Conservation (phyloP, 2,113 vertebrate genomes). For the Regulus satrapa region DNA sequence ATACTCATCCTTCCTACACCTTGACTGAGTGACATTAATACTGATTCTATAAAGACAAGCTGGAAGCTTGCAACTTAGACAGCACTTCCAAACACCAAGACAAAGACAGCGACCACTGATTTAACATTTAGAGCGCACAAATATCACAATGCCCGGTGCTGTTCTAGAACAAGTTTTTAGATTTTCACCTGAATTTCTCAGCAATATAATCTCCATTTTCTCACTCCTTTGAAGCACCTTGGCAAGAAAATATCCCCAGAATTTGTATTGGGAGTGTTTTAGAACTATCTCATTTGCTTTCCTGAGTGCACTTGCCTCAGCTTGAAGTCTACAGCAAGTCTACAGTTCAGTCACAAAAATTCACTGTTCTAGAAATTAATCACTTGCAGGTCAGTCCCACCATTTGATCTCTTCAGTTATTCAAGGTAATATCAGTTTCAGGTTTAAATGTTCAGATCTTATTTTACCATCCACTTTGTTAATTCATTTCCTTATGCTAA, state of each 20-base stretch:
- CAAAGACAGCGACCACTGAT: not conserved
- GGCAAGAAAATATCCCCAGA: constrained; percentile 46
- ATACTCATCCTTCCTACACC: not conserved
- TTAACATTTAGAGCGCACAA: not conserved
- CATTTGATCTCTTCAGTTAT: not conserved
- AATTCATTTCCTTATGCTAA: not conserved
- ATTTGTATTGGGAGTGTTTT: not conserved
- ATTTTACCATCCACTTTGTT: not conserved
- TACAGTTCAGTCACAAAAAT: not conserved
- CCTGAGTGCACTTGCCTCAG: not conserved
- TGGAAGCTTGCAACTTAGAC: not conserved
- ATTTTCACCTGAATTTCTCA: not conserved
- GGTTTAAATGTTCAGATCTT: not conserved
- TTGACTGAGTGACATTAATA: not conserved
- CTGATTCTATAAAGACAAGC: constrained; percentile 3
- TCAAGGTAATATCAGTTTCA: not conserved
- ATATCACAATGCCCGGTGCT: not conserved
- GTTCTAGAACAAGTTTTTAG: not conserved
- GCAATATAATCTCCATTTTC: not conserved
- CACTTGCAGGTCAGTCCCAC: not conserved
- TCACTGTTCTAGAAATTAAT: not conserved
- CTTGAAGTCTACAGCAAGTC: not conserved
- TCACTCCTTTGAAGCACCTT: constrained; percentile 6
- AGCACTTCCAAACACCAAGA: not conserved
- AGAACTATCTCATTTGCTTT: not conserved